Conservation (phyloP, 2,888 invertebrate species). For the Liopterus haemorrhoidalis region DNA sequence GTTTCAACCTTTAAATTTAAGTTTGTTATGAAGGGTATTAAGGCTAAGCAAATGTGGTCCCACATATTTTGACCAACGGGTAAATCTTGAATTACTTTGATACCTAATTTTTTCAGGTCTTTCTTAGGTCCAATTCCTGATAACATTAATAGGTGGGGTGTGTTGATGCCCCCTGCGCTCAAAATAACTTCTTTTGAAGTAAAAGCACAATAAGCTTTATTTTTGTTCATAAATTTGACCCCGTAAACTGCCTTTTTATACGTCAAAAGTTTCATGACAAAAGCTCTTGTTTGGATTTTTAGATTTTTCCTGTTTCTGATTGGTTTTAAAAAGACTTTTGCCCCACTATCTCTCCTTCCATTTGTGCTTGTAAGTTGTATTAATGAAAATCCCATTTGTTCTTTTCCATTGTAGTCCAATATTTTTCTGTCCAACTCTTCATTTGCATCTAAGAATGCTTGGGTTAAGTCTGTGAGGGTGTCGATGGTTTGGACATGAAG, state of each 20-base stretch:
- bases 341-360: conserved; percentile 57
- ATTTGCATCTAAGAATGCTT: conserved; percentile 54
- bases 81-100: conserved; percentile 5
- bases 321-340: conserved; percentile 54
- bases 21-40: neutral
- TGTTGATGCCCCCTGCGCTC: conserved; percentile 9
- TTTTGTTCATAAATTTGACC: conserved; percentile 54
- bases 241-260: conserved; percentile 56
- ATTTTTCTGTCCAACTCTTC: conserved; percentile 55
- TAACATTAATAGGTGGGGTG: conserved; percentile 10
- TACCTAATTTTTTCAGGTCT: conserved; percentile 1
- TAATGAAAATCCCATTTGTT: conserved; percentile 55
- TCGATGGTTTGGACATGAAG: conserved; percentile 40
- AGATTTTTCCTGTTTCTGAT: conserved; percentile 55
- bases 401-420: conserved; percentile 57
- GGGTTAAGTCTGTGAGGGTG: conserved; percentile 43
- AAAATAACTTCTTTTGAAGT: conserved; percentile 12
- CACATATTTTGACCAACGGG: conserved; percentile 14
- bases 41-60: conserved; percentile 1
- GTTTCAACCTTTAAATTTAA: neutral
- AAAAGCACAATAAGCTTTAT: conserved; percentile 36
- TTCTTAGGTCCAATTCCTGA: conserved; percentile 15
- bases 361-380: conserved; percentile 52
- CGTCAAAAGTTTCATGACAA: conserved; percentile 58
- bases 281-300: conserved; percentile 55